Conservation (phyloP, 64 coral and sea anemone species). For the Anthopleura sola region DNA sequence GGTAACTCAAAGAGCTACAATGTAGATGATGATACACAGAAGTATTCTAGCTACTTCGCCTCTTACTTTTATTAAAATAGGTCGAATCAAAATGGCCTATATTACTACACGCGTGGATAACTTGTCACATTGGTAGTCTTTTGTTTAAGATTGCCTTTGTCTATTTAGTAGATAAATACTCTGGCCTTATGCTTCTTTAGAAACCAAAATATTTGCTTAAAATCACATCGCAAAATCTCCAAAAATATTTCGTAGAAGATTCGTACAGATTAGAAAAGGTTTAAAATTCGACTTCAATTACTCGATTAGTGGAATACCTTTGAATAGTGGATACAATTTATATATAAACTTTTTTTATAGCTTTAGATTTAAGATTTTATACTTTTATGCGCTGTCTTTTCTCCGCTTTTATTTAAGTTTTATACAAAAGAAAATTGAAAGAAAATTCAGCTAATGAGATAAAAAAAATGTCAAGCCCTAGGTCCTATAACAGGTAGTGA, state of each 20-base stretch:
- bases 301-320: too few species aligned
- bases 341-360: not conserved
- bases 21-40: too few species aligned
- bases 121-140: not conserved
- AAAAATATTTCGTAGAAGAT: not conserved
- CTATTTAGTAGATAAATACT: not conserved
- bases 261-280: too few species aligned
- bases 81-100: not conserved
- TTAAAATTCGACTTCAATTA: too few species aligned
- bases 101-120: not conserved
- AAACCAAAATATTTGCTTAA: not conserved
- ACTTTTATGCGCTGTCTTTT: not conserved
- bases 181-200: not conserved
- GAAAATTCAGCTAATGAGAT: constrained; percentile 14
- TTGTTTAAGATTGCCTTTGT: not conserved
- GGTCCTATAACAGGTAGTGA: not conserved
- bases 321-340: not conserved
- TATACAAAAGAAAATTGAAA: not conserved
- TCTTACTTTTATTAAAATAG: too few species aligned
- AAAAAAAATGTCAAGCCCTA: not conserved
- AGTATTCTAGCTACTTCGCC: too few species aligned
- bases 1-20: too few species aligned
- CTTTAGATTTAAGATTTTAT: not conserved
- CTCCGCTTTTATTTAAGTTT: not conserved
- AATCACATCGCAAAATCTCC: not conserved